Base-by-base conservation (phyloP, 1,140 invertebrate species). In the Megathymus violae region DNA sequence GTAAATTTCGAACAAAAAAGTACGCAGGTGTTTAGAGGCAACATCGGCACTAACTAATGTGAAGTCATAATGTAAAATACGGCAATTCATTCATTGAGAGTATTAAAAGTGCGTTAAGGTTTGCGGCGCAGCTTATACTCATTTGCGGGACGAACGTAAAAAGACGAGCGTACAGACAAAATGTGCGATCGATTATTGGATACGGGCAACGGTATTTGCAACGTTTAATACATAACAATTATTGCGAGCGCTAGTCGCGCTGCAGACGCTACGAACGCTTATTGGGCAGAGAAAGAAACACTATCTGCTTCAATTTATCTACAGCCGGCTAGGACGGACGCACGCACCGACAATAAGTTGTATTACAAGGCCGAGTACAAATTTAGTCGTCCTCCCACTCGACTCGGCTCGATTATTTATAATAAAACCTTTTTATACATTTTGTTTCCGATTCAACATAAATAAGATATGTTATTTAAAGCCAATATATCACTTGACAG, bases 381-480 rank as follows among this genome's bases (percentile, higher is more conserved):
- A 89, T 91, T 87, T 78, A 88, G 79, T 87, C 80, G 78, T 86
- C 79, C 88, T 67, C 86, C 87, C 83, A 89, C 87, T 81, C 77
- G 51, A 31, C 36, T 36, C 52, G n/a, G 56, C 73, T 71, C 78
- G 78, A 89, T 89, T 89, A 87, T 87, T 89, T 86, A 86, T 87
- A 84, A 85, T 81, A 86, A 82, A 80, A 72, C 50, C 71, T 84
- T 89, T 89, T 87, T 84, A 73, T 86, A 82, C 83, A 80, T 88
- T 90, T 90, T 88, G 78, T 85, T 88, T 88, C 74, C 76, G 82
- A 89, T 88, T 85, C 84, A 84, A 91, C 85, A 88, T 91, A 88
- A 91, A 91, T 91, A 89, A 91, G 88, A 91, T 91, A 89, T 87
- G 88, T 90, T 90, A 90, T 90, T 90, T 90, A 87, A 85, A 82